Conservation (phyloP, 64 coral and sea anemone species). For the Trachythela sp. region DNA sequence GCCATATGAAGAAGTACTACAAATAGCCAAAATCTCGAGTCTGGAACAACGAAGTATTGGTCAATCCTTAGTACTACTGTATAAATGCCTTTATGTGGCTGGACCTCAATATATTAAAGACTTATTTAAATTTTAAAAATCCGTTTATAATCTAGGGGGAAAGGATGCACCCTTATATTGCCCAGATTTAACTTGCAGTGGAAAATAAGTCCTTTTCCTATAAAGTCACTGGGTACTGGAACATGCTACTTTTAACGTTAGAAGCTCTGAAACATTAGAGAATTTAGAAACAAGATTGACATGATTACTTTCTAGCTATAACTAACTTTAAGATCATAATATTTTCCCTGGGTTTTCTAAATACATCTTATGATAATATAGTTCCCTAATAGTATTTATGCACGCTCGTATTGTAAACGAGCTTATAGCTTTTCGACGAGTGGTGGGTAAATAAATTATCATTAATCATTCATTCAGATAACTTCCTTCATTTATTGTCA, state of each 20-base stretch:
- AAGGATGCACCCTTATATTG: conserved; percentile 37
- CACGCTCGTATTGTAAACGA: too few relatives aligned
- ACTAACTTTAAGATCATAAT: too few relatives aligned
- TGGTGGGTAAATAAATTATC: too few relatives aligned
- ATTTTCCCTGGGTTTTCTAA: too few relatives aligned
- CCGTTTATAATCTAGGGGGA: conserved; percentile 37
- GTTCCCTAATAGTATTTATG: too few relatives aligned
- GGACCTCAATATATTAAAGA: conserved; percentile 41
- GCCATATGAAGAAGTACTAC: conserved; percentile 27
- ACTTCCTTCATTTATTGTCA: too few relatives aligned
- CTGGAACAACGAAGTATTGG: conserved; percentile 27
- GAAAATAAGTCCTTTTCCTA: conserved; percentile 49
- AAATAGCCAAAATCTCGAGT: not conserved
- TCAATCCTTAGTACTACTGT: conserved; percentile 43
- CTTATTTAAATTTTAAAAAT: conserved; percentile 33
- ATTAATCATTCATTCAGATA: too few relatives aligned
- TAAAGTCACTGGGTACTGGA: conserved; percentile 16
- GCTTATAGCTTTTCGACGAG: too few relatives aligned
- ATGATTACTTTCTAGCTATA: too few relatives aligned
- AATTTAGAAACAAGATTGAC: too few relatives aligned
- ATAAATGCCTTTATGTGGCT: conserved; percentile 52
- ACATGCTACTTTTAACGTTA: conserved; percentile 29
- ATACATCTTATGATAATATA: too few relatives aligned
- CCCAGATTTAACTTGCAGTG: conserved; percentile 45
- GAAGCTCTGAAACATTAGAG: too few relatives aligned